Evolutionary conservation across 1,140 invertebrate species (phyloP).

Genomic region (Cheumatopsyche charites): DNA sequence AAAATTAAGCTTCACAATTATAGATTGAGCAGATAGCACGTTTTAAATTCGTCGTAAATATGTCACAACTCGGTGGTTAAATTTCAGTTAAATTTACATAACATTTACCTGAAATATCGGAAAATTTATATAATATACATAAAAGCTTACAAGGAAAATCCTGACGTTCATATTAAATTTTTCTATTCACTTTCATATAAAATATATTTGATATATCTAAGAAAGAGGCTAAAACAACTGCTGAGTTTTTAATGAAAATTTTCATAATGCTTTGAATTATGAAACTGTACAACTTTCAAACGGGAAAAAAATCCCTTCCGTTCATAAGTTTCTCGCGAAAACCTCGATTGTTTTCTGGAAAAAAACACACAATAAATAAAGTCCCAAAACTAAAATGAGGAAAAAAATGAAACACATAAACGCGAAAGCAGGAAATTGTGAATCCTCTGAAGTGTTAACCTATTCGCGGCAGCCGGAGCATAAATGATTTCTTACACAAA

Average conservation of each 20-base stretch:
- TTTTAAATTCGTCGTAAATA: no score
- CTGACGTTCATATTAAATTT: not conserved
- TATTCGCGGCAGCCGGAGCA: not conserved
- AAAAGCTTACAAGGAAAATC: not conserved
- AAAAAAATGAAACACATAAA: slow-evolving; percentile 9
- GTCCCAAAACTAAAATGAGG: not conserved
- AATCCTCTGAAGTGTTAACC: slow-evolving; percentile 24
- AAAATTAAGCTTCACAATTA: not conserved
- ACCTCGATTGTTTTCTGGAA: not conserved
- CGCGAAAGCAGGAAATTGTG: slow-evolving; percentile 15
- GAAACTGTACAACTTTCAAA: no score
- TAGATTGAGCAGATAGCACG: not conserved
- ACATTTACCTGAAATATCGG: no score
- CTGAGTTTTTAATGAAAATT: no score
- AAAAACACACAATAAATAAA: not conserved
- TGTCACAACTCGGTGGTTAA: no score
- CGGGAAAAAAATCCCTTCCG: no score
- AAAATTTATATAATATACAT: no score
- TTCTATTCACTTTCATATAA: not conserved
- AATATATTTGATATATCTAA: not conserved
- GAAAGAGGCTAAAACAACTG: no score
- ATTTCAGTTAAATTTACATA: no score
- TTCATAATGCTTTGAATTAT: no score
- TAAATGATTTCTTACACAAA: not conserved
- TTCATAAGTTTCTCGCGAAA: no score